A percentile compares a stretch with the other conserved stretches of the same genome.
Evolutionary conservation across 2,888 invertebrate genomes (phyloP).

Genomic region (Ormyrus pomaceus): DNA sequence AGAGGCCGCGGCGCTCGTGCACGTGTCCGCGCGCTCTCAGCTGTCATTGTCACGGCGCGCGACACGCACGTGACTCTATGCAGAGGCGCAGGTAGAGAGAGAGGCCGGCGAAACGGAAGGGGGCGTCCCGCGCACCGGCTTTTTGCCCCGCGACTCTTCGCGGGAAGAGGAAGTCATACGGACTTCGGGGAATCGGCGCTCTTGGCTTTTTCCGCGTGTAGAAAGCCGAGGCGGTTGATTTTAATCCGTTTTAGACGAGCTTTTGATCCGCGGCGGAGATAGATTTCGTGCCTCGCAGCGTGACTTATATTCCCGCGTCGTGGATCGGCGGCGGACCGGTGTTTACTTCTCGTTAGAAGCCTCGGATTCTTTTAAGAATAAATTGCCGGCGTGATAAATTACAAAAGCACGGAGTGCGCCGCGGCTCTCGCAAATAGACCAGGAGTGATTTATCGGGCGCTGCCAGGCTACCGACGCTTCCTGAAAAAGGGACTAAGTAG

Average conservation of each 20-base stretch:
- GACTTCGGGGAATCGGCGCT: too few relatives aligned
- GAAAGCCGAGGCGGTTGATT: too few relatives aligned
- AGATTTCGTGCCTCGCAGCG: too few relatives aligned
- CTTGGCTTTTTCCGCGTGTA: too few relatives aligned
- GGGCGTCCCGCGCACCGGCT: not conserved
- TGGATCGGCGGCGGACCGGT: not conserved
- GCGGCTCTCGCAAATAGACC: not conserved
- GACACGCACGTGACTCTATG: constrained; percentile 51
- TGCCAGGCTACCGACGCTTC: constrained; percentile 20
- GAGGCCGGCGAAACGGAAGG: not conserved
- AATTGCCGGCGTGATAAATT: constrained; percentile 18
- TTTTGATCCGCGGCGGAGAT: too few relatives aligned
- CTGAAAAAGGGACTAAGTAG: constrained; percentile 20
- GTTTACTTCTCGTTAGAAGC: not conserved
- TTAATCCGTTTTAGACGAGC: too few relatives aligned
- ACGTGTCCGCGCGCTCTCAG: constrained; percentile 50
- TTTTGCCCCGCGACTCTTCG: too few relatives aligned
- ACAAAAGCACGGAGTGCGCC: not conserved
- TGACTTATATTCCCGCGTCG: not conserved
- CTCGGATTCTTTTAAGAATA: not conserved
- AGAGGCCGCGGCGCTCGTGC: constrained; percentile 22
- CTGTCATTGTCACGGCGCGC: constrained; percentile 42
- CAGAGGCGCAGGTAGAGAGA: not conserved
- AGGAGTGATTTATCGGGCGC: constrained; percentile 35
- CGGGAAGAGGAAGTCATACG: too few relatives aligned